Conservation (phyloP, 2,888 invertebrate species). For the Tetragonisca angustula region DNA sequence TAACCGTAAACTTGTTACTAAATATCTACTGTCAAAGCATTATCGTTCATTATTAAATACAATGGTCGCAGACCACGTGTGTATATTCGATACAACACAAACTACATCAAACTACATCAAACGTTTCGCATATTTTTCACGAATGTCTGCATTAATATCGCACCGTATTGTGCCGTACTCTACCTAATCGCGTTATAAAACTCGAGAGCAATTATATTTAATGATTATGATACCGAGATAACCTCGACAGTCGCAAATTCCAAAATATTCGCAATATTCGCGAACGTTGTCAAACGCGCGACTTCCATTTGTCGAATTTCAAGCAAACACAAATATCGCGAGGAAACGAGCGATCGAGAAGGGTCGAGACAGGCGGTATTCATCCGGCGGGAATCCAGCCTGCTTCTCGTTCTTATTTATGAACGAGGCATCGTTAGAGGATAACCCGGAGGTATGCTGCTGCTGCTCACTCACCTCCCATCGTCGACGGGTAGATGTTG, state of each 20-base stretch:
- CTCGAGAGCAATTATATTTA: neutral
- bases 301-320: conserved; percentile 21
- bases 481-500: conserved; percentile 86
- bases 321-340: neutral
- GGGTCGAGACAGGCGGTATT: neutral
- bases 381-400: neutral
- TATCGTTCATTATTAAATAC: neutral
- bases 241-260: neutral
- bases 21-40: neutral
- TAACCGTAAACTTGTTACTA: neutral
- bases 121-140: neutral
- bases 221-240: neutral
- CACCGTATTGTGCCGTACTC: neutral
- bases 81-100: neutral
- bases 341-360: neutral
- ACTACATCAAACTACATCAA: neutral
- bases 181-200: neutral
- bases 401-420: conserved; percentile 34
- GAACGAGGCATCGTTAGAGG: conserved; percentile 63
- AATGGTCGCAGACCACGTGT: no score
- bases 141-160: neutral
- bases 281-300: neutral
- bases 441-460: conserved; percentile 35
- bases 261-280: no score
- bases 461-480: conserved; percentile 84